Base-by-base conservation (phyloP, 2,797 vertebrate genomes). In the Triplophysa bombifrons region DNA sequence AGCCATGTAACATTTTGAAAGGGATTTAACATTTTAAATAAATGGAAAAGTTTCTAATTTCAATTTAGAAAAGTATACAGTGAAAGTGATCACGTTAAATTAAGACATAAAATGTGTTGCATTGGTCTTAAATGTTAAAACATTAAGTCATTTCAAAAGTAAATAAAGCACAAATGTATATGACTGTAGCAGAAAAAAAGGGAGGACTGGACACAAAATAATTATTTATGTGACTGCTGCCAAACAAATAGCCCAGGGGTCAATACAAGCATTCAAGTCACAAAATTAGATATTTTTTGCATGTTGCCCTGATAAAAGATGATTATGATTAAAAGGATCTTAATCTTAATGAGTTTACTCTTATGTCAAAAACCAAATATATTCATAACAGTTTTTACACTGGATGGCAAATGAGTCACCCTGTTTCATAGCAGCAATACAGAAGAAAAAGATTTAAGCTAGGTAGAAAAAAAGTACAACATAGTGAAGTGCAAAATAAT, bases 381-480 rank as follows among this genome's bases (percentile, higher is more conserved):
- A 38, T 38, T 0, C 25, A 22, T 22, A 44, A 68, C 46, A 50
- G 20, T 76, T 63, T 73, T 63, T 73, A 82, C 61, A 82, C 5
- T 67, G 51, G 51, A 27, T 46, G 10, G n/a, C 53, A 53, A 81
- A 68, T 58, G 10, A 68, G 30, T 65, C 48, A 81, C 80, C 80
- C 78, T 78, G 75, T 84, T 64, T 66, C 38, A 72, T 58, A 82
- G 81, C 80, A 86, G 82, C 80, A 84, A 79, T 74, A 7, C n/a
- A 14, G 30, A 34, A 58, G 25, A 34, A 53, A 78, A 78, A 51
- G 0, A 38, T 8, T 1, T 19, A 34, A 22, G 20, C 27, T 34
- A 68, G 48, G 30, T 30, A 55, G 46, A 68, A 48, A 19, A 71
- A 2, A 51, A 56, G 76, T 74, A 72, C 30, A 61, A 3, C 3